Evolutionary conservation across 2,888 invertebrate species (phyloP).

Genomic region (Incurvaria masculella): DNA sequence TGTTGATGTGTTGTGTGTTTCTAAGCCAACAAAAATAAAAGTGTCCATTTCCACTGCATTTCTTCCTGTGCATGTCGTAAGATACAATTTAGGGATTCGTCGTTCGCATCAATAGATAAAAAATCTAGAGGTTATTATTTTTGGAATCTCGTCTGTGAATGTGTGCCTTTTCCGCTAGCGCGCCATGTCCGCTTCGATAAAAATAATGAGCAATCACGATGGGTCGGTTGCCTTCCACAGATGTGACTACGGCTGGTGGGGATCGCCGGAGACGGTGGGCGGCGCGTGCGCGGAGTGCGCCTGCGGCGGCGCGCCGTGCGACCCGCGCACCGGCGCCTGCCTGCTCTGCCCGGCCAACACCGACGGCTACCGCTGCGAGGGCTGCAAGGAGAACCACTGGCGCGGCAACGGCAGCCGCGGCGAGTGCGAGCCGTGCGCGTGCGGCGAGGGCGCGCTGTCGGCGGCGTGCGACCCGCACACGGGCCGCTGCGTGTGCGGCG

Average conservation of each 20-base stretch:
- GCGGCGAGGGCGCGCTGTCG: slow-evolving; percentile 70
- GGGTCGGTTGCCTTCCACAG: slow-evolving; percentile 45
- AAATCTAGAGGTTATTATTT: too few species aligned
- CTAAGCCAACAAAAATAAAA: too few species aligned
- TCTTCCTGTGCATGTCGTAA: too few species aligned
- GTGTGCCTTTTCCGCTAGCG: too few species aligned
- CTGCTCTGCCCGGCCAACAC: slow-evolving; percentile 70
- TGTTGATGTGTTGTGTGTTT: too few species aligned
- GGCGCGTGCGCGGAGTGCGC: slow-evolving; percentile 75
- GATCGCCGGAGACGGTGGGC: slow-evolving; percentile 70
- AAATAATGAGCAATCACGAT: not conserved
- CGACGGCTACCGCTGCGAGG: slow-evolving; percentile 67
- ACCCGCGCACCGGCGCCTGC: slow-evolving; percentile 80
- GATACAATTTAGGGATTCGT: too few species aligned
- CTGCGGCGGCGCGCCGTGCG: slow-evolving; percentile 86
- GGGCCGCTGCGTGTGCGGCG: slow-evolving; percentile 75
- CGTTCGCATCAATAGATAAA: too few species aligned
- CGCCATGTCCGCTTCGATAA: too few species aligned
- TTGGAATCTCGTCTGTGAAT: too few species aligned
- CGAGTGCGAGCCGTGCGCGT: slow-evolving; percentile 72
- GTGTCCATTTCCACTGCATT: too few species aligned
- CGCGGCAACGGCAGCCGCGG: slow-evolving; percentile 61
- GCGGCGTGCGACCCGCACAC: slow-evolving; percentile 66
- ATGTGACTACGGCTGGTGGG: slow-evolving; percentile 82
- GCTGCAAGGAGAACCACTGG: slow-evolving; percentile 43